Evolutionary conservation across 2,113 vertebrate genomes (phyloP).

Genomic region (Takifugu flavidus): DNA sequence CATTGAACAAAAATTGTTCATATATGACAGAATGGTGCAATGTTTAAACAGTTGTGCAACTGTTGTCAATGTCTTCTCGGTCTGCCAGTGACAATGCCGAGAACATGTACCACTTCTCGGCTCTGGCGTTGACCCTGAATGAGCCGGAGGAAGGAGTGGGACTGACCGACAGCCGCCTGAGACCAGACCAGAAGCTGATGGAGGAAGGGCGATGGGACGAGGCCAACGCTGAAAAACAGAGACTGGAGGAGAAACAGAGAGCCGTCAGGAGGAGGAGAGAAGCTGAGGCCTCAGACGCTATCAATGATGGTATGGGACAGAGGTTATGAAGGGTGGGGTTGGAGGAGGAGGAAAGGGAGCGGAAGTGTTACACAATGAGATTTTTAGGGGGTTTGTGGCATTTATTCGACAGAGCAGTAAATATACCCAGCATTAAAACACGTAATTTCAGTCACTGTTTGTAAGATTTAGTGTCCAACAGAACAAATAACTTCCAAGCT

Average conservation of each 20-base stretch:
- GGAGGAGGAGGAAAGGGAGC: background rate
- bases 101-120: slow-evolving; percentile 97
- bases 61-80: background rate
- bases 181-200: slow-evolving; percentile 94
- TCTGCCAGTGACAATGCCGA: slow-evolving; percentile 85
- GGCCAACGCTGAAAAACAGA: slow-evolving; percentile 92
- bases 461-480: no score
- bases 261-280: slow-evolving; percentile 81
- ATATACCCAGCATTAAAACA: no score
- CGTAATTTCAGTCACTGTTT: no score
- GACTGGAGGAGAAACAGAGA: slow-evolving; percentile 93
- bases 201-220: slow-evolving; percentile 95
- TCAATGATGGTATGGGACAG: slow-evolving; percentile 81
- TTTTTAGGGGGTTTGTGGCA: background rate
- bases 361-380: background rate
- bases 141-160: slow-evolving; percentile 83
- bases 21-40: slow-evolving; percentile 3
- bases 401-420: no score
- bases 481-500: no score
- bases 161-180: slow-evolving; percentile 86
- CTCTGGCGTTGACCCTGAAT: slow-evolving; percentile 91
- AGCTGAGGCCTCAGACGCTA: slow-evolving; percentile 76
- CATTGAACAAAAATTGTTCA: background rate
- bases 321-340: background rate
- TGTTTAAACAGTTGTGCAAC: slow-evolving; percentile 2